Conservation (phyloP, 2,888 invertebrate genomes). For the Dyspetes luteomarginatus region DNA sequence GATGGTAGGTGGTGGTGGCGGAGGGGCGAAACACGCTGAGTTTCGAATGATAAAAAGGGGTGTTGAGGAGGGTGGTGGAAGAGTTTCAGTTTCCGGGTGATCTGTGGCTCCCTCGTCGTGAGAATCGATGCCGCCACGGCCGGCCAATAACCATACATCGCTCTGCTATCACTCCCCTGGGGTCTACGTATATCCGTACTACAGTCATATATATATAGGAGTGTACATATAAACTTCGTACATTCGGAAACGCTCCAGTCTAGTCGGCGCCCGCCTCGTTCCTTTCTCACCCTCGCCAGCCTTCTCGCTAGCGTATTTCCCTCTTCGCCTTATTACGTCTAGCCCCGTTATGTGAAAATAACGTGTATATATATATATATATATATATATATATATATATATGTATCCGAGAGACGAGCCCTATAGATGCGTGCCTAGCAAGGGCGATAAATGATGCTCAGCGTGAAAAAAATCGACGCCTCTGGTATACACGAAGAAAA, state of each 20-base stretch:
- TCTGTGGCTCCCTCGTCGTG: constrained; percentile 83
- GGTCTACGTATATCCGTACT: constrained; percentile 68
- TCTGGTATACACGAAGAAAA: too few relatives aligned
- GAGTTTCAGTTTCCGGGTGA: constrained; percentile 82
- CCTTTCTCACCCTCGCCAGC: constrained; percentile 65
- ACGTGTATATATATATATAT: constrained; percentile 15
- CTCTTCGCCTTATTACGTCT: constrained; percentile 68
- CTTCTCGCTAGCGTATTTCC: constrained; percentile 51
- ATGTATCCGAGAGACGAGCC: too few relatives aligned
- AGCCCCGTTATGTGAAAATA: constrained; percentile 53
- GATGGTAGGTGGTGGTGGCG: constrained; percentile 42
- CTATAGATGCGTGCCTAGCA: too few relatives aligned
- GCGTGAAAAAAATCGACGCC: too few relatives aligned
- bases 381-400: too few relatives aligned
- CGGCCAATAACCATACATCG: constrained; percentile 83
- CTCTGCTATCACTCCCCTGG: constrained; percentile 81
- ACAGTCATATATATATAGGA: constrained; percentile 33
- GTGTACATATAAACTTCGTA: constrained; percentile 43
- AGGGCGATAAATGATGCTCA: too few relatives aligned
- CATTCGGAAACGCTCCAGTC: constrained; percentile 56
- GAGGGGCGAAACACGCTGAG: constrained; percentile 51
- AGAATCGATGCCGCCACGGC: constrained; percentile 82
- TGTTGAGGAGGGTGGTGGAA: constrained; percentile 62
- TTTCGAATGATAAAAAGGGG: constrained; percentile 53
- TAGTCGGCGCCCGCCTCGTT: constrained; percentile 53